Base-by-base conservation (phyloP, 1,140 invertebrate species). In the Meloidogyne floridensis region DNA sequence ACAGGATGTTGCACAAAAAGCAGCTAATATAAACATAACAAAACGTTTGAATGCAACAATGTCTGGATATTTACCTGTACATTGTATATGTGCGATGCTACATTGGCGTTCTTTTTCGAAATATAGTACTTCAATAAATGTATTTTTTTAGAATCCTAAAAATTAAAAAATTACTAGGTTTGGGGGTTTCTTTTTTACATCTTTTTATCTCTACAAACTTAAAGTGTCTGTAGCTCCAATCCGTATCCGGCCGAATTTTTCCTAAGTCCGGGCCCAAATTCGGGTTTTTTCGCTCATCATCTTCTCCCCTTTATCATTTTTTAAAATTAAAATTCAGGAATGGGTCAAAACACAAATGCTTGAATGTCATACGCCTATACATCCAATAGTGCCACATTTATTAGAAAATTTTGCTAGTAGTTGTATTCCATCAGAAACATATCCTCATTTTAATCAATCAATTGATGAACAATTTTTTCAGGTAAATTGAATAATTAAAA, bases 41-140 rank as follows among this genome's bases (percentile, higher is more conserved):
- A 92, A 93, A 1, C 94, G 94, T 88, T 91, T 98, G 7, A 97
- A 94, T 91, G 95, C 94, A 32, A 94, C 94, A 81, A 94, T 97
- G 79, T 93, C 93, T 2, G 96, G 96, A 20, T 98, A 97, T 91
- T 91, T 99, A 79, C 96, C 96, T 0, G 95, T 98, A 43, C 96
- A 99, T 91, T 98, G 96, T 90, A 97, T 99, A 81, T 95, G 97
- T 90, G 96, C 98, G 87, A 91, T 98, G 15, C 91, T 99, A 0
- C 97, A 97, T 90, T 97, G 95, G 47, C 91, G 96, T 87, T 95
- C 96, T 5, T 98, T 98, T 89, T 95, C 95, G 0, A 98, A 98
- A 91, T 94, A 99, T 88, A 95, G 95, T 90, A 95, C 92, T 32
- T 54, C 56, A 8, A 84, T 84, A 53, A 32, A 84, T 42, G 83